Conservation (phyloP, 2,113 vertebrate species). For the Myrmecophaga tridactyla region DNA sequence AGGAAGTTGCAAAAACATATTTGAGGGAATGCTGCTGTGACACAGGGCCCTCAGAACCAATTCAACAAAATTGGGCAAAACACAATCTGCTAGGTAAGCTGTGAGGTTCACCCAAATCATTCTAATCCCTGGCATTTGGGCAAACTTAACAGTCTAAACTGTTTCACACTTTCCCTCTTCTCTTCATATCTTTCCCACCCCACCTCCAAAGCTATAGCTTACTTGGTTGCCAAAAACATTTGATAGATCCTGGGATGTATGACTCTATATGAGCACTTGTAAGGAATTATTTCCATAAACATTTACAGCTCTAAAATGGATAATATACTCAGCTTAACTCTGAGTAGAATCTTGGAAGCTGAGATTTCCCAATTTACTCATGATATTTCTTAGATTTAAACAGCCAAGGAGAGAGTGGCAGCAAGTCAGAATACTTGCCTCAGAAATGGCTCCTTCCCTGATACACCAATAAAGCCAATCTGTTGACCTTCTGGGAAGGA, state of each 20-base stretch:
- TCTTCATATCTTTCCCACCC: background rate
- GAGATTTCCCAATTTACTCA: conserved; percentile 22
- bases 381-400: conserved; percentile 54
- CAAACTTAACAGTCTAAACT: background rate
- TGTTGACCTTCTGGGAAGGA: conserved; percentile 29
- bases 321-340: conserved; percentile 50
- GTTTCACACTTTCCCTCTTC: background rate
- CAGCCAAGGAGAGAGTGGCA: conserved; percentile 21
- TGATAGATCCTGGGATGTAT: background rate
- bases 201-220: background rate
- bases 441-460: background rate
- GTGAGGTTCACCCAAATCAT: background rate
- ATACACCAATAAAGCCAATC: background rate
- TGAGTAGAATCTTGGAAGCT: conserved; percentile 41
- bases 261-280: conserved; percentile 33
- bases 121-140: background rate
- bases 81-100: background rate
- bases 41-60: background rate
- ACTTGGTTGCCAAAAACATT: conserved; percentile 25
- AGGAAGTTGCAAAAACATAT: background rate
- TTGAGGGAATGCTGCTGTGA: conserved; percentile 1
- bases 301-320: conserved; percentile 54
- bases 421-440: background rate
- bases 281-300: conserved; percentile 57
- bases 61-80: conserved; percentile 41